These are phyloP conservation scores for Zoanthus sociatus DNA, from an alignment of 92 coral and sea anemone species.

Conservation along the genomic window DNA sequence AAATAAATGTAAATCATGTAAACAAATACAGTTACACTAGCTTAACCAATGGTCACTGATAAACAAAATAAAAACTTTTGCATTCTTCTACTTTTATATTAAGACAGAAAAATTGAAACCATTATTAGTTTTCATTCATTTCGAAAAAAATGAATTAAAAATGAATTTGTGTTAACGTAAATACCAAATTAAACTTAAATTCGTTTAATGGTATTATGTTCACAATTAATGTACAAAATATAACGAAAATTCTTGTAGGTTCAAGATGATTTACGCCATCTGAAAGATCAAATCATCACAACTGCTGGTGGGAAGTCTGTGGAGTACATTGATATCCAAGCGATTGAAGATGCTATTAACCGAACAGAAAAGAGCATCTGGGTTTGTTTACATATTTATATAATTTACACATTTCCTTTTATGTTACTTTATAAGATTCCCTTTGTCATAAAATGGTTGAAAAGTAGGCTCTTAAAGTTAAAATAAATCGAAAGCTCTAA, in stretches of 20 bases:
- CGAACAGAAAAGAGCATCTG: conserved; percentile 92
- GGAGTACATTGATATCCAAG: conserved; percentile 76
- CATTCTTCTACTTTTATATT: background rate
- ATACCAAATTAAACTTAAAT: background rate
- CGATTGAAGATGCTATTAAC: conserved; percentile 92
- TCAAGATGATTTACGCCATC: conserved; percentile 98
- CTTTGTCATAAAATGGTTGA: too few relatives aligned
- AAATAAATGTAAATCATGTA: background rate
- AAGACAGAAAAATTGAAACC: background rate
- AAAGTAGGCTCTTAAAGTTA: too few relatives aligned
- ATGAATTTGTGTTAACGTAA: background rate
- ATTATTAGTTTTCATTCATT: background rate
- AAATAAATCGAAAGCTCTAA: too few relatives aligned
- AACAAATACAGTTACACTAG: background rate
- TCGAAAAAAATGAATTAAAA: background rate
- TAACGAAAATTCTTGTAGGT: conserved; percentile 59
- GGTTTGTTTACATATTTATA: conserved; percentile 59
- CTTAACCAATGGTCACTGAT: background rate
- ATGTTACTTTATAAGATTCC: too few relatives aligned
- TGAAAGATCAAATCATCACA: conserved; percentile 84
- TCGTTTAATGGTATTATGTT: background rate
- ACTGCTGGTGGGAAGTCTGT: conserved; percentile 68
- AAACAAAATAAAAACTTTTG: background rate
- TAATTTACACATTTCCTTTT: background rate
- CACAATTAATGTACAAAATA: background rate